phyloP scores from a whole-genome alignment of 1,140 invertebrate species.

The Catajapyx aquilonaris region DNA sequence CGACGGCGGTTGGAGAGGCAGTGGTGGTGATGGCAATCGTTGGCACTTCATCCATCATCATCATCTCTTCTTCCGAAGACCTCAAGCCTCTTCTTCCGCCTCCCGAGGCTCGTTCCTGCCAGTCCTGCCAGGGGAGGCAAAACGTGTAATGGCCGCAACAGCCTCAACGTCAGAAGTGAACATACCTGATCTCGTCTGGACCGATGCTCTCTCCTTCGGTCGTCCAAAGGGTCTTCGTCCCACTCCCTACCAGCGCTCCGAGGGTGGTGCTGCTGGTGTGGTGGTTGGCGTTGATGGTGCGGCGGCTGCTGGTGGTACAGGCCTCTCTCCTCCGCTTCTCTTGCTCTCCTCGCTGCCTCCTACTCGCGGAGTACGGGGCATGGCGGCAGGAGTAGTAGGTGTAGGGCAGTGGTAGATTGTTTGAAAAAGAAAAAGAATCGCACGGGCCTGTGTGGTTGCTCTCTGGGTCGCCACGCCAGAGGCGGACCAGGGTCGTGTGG shows the following conservation, averaged over 20 bases:
- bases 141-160: too few relatives aligned
- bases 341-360: neutral
- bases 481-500: neutral
- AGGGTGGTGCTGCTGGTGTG: slow-evolving; percentile 2
- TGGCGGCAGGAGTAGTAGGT: neutral
- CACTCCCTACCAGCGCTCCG: too few relatives aligned
- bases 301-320: slow-evolving; percentile 10
- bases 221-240: too few relatives aligned
- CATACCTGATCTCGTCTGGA: too few relatives aligned
- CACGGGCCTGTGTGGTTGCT: slow-evolving; percentile 12
- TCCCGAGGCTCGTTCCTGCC: neutral
- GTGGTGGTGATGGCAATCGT: neutral
- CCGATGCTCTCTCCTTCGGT: too few relatives aligned
- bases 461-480: neutral
- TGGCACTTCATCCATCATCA: neutral
- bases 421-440: too few relatives aligned
- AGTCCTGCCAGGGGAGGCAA: too few relatives aligned
- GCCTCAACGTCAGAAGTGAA: too few relatives aligned
- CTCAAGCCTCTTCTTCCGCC: neutral
- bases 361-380: neutral
- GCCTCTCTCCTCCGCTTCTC: neutral
- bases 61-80: neutral
- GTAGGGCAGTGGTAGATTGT: too few relatives aligned
- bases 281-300: slow-evolving; percentile 14
- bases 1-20: neutral